Percentiles rank a stretch among this genome's conserved stretches.
Conservation (phyloP, 1,140 invertebrate species). For the Atta cephalotes region DNA sequence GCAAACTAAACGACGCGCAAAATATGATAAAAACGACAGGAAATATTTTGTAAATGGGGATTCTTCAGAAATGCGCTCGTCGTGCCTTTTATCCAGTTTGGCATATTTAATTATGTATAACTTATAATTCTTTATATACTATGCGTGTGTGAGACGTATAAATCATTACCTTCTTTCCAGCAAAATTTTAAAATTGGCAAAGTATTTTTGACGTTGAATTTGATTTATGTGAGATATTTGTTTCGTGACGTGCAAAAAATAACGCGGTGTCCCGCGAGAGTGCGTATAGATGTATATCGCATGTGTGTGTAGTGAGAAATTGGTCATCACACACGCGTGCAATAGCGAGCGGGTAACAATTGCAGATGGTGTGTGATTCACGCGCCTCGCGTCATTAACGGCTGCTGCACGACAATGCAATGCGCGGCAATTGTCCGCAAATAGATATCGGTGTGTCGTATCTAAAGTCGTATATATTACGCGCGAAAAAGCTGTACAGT, state of each 20-base stretch:
- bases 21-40: conserved; percentile 27
- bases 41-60: conserved; percentile 30
- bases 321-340: not conserved
- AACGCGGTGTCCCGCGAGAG: not conserved
- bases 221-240: conserved; percentile 7
- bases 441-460: conserved; percentile 30
- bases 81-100: not conserved
- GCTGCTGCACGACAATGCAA: conserved; percentile 40
- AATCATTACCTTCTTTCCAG: not conserved
- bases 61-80: conserved; percentile 8
- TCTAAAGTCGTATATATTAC: conserved; percentile 30
- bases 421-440: conserved; percentile 44
- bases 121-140: not conserved
- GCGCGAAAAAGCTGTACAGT: conserved; percentile 16
- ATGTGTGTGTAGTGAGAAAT: conserved; percentile 30
- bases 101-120: not conserved
- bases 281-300: not conserved
- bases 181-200: not conserved
- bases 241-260: not conserved
- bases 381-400: conserved; percentile 61
- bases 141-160: not conserved
- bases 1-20: conserved; percentile 33
- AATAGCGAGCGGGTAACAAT: conserved; percentile 41
- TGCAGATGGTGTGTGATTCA: conserved; percentile 50
- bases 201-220: conserved; percentile 1